phyloP scores from a whole-genome alignment of 2,113 vertebrate genomes.

The Leiothrix lutea region DNA sequence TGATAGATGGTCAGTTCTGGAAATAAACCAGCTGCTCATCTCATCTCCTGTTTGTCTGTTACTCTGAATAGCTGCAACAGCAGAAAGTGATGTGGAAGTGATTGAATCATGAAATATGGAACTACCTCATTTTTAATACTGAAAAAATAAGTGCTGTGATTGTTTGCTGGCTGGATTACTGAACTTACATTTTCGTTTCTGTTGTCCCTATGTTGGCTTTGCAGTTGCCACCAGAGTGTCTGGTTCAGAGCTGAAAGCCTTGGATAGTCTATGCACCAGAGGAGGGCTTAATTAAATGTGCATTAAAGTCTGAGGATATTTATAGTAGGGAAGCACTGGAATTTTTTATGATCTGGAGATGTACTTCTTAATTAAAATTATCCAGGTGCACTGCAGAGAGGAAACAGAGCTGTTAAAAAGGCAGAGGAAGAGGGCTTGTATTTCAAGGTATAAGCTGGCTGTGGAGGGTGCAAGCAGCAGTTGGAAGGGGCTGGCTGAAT shows the following conservation, averaged over 20 bases:
- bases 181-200: neutral
- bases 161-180: neutral
- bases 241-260: neutral
- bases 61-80: neutral
- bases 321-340: conserved; percentile 26
- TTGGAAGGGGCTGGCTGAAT: neutral
- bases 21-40: neutral
- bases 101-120: neutral
- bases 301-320: conserved; percentile 57
- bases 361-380: conserved; percentile 65
- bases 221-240: neutral
- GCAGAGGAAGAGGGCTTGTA: neutral
- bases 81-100: neutral
- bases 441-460: neutral
- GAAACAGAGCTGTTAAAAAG: conserved; percentile 17
- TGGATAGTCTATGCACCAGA: neutral
- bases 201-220: neutral
- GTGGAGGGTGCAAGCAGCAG: neutral
- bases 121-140: neutral
- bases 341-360: conserved; percentile 22
- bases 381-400: neutral
- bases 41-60: neutral
- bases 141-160: neutral
- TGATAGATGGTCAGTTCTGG: neutral
- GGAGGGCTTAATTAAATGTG: conserved; percentile 61